Percentiles rank a stretch among this genome's conserved stretches.
Conservation (phyloP, 2,888 invertebrate species). For the Chalcosyrphus nemorum region DNA sequence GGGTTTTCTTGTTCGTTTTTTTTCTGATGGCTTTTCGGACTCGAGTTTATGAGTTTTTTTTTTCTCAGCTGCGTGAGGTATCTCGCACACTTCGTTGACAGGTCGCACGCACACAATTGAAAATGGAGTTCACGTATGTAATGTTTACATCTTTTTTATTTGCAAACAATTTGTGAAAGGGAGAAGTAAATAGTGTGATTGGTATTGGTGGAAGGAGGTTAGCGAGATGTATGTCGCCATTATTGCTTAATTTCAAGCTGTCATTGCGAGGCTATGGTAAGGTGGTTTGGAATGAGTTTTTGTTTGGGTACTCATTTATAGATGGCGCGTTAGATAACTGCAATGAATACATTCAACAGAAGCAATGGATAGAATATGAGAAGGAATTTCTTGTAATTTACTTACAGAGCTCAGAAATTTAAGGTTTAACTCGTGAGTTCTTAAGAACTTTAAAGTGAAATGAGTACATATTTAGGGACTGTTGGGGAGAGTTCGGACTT, state of each 20-base stretch:
- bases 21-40: no score
- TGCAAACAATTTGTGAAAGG: constrained; percentile 68
- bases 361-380: no score
- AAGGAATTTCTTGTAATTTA: no score
- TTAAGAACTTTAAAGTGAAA: no score
- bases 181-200: constrained; percentile 9
- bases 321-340: neutral
- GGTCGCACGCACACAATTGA: constrained; percentile 39
- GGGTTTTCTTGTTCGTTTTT: constrained; percentile 26
- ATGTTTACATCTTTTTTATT: constrained; percentile 73
- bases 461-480: no score
- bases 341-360: neutral
- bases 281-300: neutral
- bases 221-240: constrained; percentile 33
- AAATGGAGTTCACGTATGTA: constrained; percentile 37
- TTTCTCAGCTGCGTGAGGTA: constrained; percentile 69
- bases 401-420: no score
- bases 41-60: constrained; percentile 10
- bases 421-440: no score
- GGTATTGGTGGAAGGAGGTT: constrained; percentile 1
- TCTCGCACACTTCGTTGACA: constrained; percentile 21
- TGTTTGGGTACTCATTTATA: neutral
- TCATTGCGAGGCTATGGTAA: constrained; percentile 31
- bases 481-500: no score
- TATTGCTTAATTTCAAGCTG: constrained; percentile 8